Evolutionary conservation across 2,797 vertebrate species (phyloP), one percentile per base, ranked within the genome.

Genomic region (Anolis apletophallus): DNA sequence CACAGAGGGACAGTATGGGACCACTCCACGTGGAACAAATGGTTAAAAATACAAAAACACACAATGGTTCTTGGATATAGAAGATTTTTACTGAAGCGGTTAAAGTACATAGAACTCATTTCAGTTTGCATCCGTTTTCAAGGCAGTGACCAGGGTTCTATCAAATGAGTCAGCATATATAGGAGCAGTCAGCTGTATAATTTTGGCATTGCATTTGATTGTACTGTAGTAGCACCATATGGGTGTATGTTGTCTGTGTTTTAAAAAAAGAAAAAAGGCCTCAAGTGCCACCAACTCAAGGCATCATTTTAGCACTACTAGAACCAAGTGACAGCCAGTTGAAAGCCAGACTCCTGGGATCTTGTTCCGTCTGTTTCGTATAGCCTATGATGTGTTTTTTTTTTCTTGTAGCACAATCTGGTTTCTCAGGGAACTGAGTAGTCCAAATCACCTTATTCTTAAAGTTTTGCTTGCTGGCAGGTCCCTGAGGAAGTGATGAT

Each of bases 11-110:
- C 8, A n/a, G 91, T 2, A 0, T 83, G 95, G 95, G 95, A 94
- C 94, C 94, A 94, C 93, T 5, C 1, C 91, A 40, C n/a, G 32
- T 90, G 92, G 95, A 86, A 86, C 93, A 93, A 91, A 88, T 0
- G 19, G 89, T 89, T 83, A 88, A 79, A 77, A 50, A 64, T 11
- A 67, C 26, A 19, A 83, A 92, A 80, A 50, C 50, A 81, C 88
- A 85, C 50, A 73, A 92, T 55, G 67, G 73, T 91, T 84, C 72
- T 68, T 85, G 92, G 90, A 80, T 88, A 77, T 71, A 40, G 80
- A 90, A 88, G 91, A 87, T 32, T 84, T 87, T 85, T 87, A 83
- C 79, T 0, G 52, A 52, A 91, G n/a, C 50, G 34, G 90, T 88
- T 55, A 14, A 8, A 79, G 75, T 86, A 40, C 40, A 40, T 40